Conservation (phyloP, 2,888 invertebrate genomes). For the Drosophila nr. medialis region DNA sequence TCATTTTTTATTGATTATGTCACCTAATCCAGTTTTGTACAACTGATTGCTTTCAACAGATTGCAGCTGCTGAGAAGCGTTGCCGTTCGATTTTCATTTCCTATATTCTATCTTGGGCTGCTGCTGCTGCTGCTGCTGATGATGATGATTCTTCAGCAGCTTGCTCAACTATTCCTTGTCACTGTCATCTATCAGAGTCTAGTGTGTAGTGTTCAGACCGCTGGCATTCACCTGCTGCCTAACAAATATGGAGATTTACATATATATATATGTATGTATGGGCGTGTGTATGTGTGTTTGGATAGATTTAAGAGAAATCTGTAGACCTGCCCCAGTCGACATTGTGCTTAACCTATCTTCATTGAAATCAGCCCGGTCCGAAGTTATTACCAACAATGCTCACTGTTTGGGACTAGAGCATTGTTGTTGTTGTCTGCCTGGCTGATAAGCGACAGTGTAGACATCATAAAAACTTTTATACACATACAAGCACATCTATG, state of each 20-base stretch:
- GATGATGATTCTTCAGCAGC: background rate
- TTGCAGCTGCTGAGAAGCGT: slow-evolving; percentile 36
- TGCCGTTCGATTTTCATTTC: slow-evolving; percentile 16
- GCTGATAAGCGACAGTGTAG: slow-evolving; percentile 73
- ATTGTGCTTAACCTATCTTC: slow-evolving; percentile 58
- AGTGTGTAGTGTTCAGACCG: slow-evolving; percentile 33
- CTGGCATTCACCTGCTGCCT: slow-evolving; percentile 43
- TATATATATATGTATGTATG: background rate
- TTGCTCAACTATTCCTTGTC: slow-evolving; percentile 46
- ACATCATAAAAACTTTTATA: slow-evolving; percentile 71
- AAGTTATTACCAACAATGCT: slow-evolving; percentile 50
- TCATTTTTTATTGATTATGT: slow-evolving; percentile 31
- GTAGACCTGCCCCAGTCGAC: slow-evolving; percentile 53
- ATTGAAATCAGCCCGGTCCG: slow-evolving; percentile 55
- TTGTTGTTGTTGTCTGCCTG: slow-evolving; percentile 38
- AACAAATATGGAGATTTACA: slow-evolving; percentile 10
- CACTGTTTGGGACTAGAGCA: slow-evolving; percentile 23
- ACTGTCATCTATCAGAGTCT: slow-evolving; percentile 59
- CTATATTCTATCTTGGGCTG: slow-evolving; percentile 12
- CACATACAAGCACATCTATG: slow-evolving; percentile 6
- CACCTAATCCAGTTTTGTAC: slow-evolving; percentile 13
- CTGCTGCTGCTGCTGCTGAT: background rate
- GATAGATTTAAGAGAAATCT: slow-evolving; percentile 6
- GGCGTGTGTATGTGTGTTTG: background rate
- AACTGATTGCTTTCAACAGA: slow-evolving; percentile 44